A percentile compares a stretch with the other conserved stretches of the same genome.
Conservation (phyloP, 2,113 vertebrate genomes). For the Tenrec ecaudatus region DNA sequence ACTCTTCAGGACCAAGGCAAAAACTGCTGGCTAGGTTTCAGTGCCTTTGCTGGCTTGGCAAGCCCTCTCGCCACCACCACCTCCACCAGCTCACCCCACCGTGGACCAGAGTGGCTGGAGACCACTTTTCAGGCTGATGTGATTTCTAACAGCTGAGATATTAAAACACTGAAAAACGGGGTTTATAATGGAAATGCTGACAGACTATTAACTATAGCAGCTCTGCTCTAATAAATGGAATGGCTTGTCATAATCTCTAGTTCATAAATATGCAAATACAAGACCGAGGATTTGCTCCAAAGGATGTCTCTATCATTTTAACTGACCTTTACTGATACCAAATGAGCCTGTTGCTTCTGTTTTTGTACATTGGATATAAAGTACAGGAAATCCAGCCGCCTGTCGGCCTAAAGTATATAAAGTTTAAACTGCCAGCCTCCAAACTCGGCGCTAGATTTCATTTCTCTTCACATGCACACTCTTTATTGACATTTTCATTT, state of each 20-base stretch:
- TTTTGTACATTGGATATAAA: conserved; percentile 84
- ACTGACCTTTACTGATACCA: conserved; percentile 90
- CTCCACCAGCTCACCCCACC: conserved; percentile 43
- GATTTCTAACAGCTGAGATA: conserved; percentile 89
- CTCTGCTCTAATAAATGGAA: conserved; percentile 90
- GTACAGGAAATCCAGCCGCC: conserved; percentile 76
- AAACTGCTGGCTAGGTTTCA: conserved; percentile 76
- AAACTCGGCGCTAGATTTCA: conserved; percentile 85
- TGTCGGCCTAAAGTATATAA: conserved; percentile 77
- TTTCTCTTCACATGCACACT: conserved; percentile 85
- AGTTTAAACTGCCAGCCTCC: conserved; percentile 81
- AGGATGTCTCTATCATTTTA: conserved; percentile 92
- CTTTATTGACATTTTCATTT: conserved; percentile 88
- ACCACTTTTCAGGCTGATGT: conserved; percentile 86
- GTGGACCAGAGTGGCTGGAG: conserved; percentile 78
- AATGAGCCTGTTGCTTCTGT: conserved; percentile 89
- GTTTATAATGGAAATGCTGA: conserved; percentile 91
- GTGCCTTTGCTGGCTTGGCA: conserved; percentile 75
- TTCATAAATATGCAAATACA: conserved; percentile 92
- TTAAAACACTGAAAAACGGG: conserved; percentile 89
- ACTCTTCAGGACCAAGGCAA: conserved; percentile 13
- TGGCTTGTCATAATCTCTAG: conserved; percentile 90
- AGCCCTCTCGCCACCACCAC: conserved; percentile 13
- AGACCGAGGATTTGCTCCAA: conserved; percentile 90
- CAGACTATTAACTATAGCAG: conserved; percentile 90